phyloP scores from a whole-genome alignment of 1,140 invertebrate genomes.

The Lasioglossum baleicum region DNA sequence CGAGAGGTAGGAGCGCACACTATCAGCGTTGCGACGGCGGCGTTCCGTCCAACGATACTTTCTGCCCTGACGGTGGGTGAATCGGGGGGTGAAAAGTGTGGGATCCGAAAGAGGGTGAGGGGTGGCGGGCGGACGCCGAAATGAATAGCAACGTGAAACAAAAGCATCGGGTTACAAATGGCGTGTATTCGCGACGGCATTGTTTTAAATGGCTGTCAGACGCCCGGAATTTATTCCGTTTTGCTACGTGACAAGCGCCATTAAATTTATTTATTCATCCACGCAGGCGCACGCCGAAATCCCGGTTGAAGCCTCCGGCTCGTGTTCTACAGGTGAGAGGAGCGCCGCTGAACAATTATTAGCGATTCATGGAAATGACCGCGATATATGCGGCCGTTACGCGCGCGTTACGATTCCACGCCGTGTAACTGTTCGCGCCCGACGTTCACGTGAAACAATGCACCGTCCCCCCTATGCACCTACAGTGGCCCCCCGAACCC shows the following conservation, averaged over 20 bases:
- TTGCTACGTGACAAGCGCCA: constrained; percentile 76
- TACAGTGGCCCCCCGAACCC: no score
- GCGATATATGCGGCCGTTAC: background rate
- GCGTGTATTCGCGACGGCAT: constrained; percentile 78
- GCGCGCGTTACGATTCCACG: background rate
- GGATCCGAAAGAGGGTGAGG: constrained; percentile 40
- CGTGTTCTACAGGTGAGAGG: constrained; percentile 58
- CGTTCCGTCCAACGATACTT: constrained; percentile 53
- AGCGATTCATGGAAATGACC: constrained; percentile 22
- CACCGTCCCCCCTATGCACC: no score
- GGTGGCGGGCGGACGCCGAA: constrained; percentile 37
- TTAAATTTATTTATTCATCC: constrained; percentile 78
- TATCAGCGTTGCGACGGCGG: constrained; percentile 55
- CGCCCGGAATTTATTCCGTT: constrained; percentile 78
- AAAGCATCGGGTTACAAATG: constrained; percentile 78
- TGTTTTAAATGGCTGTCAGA: constrained; percentile 80
- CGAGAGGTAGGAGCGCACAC: constrained; percentile 13
- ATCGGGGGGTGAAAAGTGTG: constrained; percentile 39
- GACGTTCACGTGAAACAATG: background rate
- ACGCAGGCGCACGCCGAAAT: constrained; percentile 51
- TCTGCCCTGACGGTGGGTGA: constrained; percentile 4
- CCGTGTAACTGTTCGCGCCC: background rate
- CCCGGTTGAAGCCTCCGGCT: constrained; percentile 22
- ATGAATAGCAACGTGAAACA: constrained; percentile 78
- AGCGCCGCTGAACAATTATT: constrained; percentile 24